Evolutionary conservation across 2,797 vertebrate species (phyloP).

Genomic region (Epinephelus malabaricus): DNA sequence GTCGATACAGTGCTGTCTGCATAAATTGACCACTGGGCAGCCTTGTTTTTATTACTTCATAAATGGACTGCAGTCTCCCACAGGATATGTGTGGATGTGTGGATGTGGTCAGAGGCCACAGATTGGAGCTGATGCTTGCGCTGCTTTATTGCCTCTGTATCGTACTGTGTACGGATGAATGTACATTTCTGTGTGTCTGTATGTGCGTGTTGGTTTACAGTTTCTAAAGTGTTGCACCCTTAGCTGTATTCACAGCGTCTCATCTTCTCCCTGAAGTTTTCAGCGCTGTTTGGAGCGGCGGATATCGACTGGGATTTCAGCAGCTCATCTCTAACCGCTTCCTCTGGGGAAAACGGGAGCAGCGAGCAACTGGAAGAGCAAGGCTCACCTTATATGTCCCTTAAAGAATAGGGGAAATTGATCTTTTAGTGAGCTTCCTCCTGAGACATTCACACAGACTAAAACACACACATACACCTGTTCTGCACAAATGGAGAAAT

Average conservation of each 20-base stretch:
- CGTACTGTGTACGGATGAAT: background rate
- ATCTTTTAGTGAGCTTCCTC: conserved; percentile 39
- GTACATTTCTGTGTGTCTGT: background rate
- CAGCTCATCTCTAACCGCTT: conserved; percentile 26
- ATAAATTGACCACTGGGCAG: conserved; percentile 59
- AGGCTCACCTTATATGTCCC: conserved; percentile 1
- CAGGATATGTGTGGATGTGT: conserved; percentile 18
- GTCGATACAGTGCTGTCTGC: conserved; percentile 47
- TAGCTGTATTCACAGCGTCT: background rate
- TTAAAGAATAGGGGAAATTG: conserved; percentile 11
- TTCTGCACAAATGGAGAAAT: background rate
- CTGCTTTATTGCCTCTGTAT: background rate
- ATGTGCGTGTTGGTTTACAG: background rate
- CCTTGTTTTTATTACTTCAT: conserved; percentile 63
- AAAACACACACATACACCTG: background rate
- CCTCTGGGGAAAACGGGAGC: conserved; percentile 39
- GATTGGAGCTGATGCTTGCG: background rate
- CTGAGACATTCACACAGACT: conserved; percentile 10
- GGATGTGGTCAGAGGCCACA: background rate
- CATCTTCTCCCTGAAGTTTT: conserved; percentile 27
- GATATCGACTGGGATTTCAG: conserved; percentile 45
- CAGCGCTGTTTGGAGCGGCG: background rate
- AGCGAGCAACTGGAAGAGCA: conserved; percentile 7
- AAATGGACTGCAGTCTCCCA: conserved; percentile 48
- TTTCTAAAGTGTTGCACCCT: background rate